These are phyloP conservation scores for Drosophila greeni DNA, from an alignment of 2,888 invertebrate genomes.

Conservation along the genomic window DNA sequence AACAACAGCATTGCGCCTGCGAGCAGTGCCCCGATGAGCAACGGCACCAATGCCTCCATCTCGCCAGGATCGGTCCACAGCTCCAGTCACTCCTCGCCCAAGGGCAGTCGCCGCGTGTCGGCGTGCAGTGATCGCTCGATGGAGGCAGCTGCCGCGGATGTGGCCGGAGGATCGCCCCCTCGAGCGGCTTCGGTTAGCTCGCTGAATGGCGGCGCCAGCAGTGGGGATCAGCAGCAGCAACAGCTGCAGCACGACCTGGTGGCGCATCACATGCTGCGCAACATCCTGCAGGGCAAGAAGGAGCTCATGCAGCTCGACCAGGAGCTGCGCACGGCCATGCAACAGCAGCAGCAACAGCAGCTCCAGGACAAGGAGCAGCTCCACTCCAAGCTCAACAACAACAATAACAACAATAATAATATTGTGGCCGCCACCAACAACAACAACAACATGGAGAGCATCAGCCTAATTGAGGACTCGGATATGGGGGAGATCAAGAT, in stretches of 20 bases:
- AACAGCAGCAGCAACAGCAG: conserved; percentile 78
- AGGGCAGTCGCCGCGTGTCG: conserved; percentile 66
- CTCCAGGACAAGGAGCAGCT: conserved; percentile 74
- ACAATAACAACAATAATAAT: conserved; percentile 73
- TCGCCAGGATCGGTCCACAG: conserved; percentile 59
- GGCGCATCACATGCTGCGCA: conserved; percentile 92
- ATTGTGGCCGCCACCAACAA: conserved; percentile 67
- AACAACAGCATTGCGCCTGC: conserved; percentile 56
- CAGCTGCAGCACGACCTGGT: conserved; percentile 80
- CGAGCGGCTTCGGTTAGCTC: conserved; percentile 58
- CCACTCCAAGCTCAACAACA: conserved; percentile 62
- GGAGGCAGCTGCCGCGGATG: conserved; percentile 77
- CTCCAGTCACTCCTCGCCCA: conserved; percentile 48
- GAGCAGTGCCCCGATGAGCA: conserved; percentile 49
- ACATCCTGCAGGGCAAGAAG: conserved; percentile 93
- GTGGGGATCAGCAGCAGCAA: conserved; percentile 61
- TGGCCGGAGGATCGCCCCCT: conserved; percentile 67
- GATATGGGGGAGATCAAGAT: conserved; percentile 74
- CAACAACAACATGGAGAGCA: conserved; percentile 69
- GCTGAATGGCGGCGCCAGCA: conserved; percentile 49
- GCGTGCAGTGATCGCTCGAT: conserved; percentile 78
- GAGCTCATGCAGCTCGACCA: conserved; percentile 88
- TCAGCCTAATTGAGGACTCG: conserved; percentile 79
- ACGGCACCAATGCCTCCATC: conserved; percentile 50
- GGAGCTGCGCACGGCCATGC: conserved; percentile 82